These are phyloP conservation scores for Novumbra hubbsi DNA, from an alignment of 2,797 vertebrate species.

Conservation along the genomic window DNA sequence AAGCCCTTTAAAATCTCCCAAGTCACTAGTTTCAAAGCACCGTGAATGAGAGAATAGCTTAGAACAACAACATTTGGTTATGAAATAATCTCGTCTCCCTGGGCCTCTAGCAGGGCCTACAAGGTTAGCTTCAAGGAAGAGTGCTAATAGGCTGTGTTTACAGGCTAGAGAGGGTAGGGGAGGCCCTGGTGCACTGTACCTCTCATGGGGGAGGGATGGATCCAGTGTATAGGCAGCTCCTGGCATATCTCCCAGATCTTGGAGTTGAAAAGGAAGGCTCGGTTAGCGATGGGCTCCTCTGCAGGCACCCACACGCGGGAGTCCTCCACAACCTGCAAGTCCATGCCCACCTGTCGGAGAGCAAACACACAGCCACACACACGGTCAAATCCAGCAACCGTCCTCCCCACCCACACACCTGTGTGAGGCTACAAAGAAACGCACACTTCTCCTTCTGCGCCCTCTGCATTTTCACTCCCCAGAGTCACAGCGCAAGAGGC, in stretches of 20 bases:
- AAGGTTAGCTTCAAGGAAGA: conserved; percentile 50
- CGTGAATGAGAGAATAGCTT: background rate
- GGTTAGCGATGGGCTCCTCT: conserved; percentile 88
- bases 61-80: conserved; percentile 25
- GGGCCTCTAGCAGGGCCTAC: conserved; percentile 36
- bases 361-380: background rate
- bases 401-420: conserved; percentile 20
- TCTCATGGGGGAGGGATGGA: conserved; percentile 83
- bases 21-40: conserved; percentile 28
- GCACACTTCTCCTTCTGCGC: conserved; percentile 3
- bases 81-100: conserved; percentile 35
- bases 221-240: conserved; percentile 93
- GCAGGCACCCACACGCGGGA: conserved; percentile 91
- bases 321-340: conserved; percentile 85
- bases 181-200: conserved; percentile 75
- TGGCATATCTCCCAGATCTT: conserved; percentile 94
- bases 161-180: conserved; percentile 37
- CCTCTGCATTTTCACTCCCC: conserved; percentile 46
- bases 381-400: conserved; percentile 8
- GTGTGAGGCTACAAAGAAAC: conserved; percentile 3
- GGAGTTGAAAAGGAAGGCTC: conserved; percentile 87
- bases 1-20: background rate
- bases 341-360: conserved; percentile 75
- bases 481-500: conserved; percentile 33
- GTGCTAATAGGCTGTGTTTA: conserved; percentile 62